Evolutionary conservation across 2,888 invertebrate genomes (phyloP), one percentile per base, ranked within the genome.

Genomic region (Malthinus seriepunctatus): DNA sequence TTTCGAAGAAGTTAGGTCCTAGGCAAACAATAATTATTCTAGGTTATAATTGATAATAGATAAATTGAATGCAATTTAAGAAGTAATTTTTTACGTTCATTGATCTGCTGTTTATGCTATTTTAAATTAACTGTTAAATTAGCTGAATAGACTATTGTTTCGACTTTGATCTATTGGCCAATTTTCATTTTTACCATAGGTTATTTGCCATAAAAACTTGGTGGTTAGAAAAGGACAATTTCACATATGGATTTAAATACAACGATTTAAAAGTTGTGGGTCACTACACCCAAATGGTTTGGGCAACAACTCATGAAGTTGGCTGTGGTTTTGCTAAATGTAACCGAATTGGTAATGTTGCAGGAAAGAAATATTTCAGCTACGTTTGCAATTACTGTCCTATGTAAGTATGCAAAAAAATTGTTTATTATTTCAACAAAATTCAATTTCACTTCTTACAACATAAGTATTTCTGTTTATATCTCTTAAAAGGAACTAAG

Each of bases 381-480:
- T 92, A 91, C 75, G 88, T 92, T 31, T 92, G 92, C 77, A 90
- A 91, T 79, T 92, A 92, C 75, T 91, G 91, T 71, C 92, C 92
- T 12, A 87, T 86, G 91, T 91, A 82, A 86, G 87, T 82, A 23
- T 37, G 8, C n/a, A 12, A 12, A 11, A 37, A 37, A 37, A 11
- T 37, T 12, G 12, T 12, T 14, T 8, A 14, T 38, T 8, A 14
- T 11, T n/a, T 8, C 8, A 15, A 9, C 5, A 6, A 8, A 15
- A 4, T 15, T 42, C 39, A 51, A 59, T 48, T 38, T 61, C 48
- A 56, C 48, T 49, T 49, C 37, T 56, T 51, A 42, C 37, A 32
- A 51, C 38, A 54, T 53, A 35, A 31, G 23, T 32, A 42, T 48
- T 56, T 56, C 52, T 48, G 52, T 56, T 55, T 51, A 39, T 45